phyloP scores from a whole-genome alignment of 2,888 invertebrate species.

The Poecilus cupreus region DNA sequence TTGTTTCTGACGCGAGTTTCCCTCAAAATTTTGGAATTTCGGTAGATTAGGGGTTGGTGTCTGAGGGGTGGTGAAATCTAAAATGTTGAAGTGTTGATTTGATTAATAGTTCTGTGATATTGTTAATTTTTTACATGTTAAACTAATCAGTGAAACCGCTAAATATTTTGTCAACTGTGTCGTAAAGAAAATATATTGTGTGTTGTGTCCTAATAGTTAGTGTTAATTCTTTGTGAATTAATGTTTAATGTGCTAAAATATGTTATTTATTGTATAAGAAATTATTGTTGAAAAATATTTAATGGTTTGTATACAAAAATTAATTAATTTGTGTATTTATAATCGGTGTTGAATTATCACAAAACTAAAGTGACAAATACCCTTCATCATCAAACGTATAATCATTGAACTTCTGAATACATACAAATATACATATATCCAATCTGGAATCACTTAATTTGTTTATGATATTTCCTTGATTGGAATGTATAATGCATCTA shows the following conservation, averaged over 20 bases:
- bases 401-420: too few species aligned
- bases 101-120: conserved; percentile 26
- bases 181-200: not conserved
- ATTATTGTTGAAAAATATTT: conserved; percentile 11
- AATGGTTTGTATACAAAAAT: not conserved
- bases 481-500: too few species aligned
- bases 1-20: conserved; percentile 12
- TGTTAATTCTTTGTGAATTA: conserved; percentile 6
- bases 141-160: not conserved
- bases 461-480: too few species aligned
- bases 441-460: too few species aligned
- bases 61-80: not conserved
- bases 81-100: not conserved
- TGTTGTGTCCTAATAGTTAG: not conserved
- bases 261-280: conserved; percentile 20
- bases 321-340: not conserved
- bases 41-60: not conserved
- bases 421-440: not conserved
- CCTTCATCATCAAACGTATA: not conserved
- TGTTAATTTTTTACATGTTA: not conserved
- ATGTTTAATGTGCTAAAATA: conserved; percentile 24
- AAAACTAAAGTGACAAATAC: not conserved
- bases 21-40: not conserved
- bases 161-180: too few species aligned
- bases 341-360: not conserved